phyloP scores from a whole-genome alignment of 2,797 vertebrate genomes.

The Labeo calbasu region DNA sequence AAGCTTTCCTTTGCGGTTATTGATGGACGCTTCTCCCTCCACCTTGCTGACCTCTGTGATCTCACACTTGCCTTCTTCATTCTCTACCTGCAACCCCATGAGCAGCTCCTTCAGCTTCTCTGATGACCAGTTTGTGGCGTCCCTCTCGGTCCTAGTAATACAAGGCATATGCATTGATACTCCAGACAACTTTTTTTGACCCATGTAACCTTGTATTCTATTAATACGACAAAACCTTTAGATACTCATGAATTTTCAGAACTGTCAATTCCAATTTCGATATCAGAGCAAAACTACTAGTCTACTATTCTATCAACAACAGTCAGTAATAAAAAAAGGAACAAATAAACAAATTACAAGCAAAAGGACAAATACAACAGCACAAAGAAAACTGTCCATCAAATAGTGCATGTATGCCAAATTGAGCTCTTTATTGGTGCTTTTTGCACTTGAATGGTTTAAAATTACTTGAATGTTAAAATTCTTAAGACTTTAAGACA shows the following conservation, averaged over 20 bases:
- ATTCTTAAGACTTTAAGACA: background rate
- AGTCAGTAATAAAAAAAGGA: no score
- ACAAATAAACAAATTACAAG: no score
- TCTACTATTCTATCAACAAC: no score
- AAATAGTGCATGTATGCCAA: no score
- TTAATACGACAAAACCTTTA: background rate
- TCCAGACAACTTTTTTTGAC: no score
- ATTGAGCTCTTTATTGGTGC: no score
- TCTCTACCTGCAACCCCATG: constrained; percentile 78
- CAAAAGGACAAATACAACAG: no score
- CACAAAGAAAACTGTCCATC: no score
- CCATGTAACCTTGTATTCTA: background rate
- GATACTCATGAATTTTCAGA: background rate
- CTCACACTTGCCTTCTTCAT: constrained; percentile 84
- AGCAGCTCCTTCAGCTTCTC: constrained; percentile 87
- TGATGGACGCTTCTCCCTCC: constrained; percentile 93
- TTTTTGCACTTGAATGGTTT: no score
- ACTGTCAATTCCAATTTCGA: no score
- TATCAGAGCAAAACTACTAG: no score
- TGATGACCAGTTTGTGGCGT: constrained; percentile 90
- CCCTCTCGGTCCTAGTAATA: constrained; percentile 87
- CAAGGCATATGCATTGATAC: constrained; percentile 5
- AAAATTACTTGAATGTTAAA: background rate
- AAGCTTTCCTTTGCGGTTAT: constrained; percentile 94
- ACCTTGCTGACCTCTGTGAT: constrained; percentile 87